Base-by-base conservation (phyloP, 2,797 vertebrate species). In the Malurus leucopterus region DNA sequence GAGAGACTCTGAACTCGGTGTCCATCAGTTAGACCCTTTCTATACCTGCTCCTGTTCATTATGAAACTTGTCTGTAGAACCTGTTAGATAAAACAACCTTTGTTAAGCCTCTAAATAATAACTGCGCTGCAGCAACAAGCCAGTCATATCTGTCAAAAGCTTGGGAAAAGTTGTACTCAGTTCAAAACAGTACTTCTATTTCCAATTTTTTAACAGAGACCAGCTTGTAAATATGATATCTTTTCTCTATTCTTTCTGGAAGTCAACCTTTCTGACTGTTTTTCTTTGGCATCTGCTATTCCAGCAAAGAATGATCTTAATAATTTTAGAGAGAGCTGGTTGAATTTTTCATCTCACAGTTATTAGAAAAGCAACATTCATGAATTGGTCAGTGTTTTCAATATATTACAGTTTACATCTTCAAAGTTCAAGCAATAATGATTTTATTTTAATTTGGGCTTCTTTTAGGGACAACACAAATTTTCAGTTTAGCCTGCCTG, bases 191-290 rank as follows among this genome's bases (percentile, higher is more conserved):
- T 87, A 55, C 47, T 86, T 93, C 57, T 87, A 85, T 87, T 73
- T 92, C 65, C 88, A 93, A 75, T 73, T 88, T 95, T 91, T 78
- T 91, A 93, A 95, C 83, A 84, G 86, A 82, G 58, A 86, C 50
- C 80, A 88, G 92, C 82, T 80, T 91, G 36, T 93, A 94, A 94
- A 93, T 83, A 67, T 29, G 57, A 53, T 93, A 89, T 62, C 23
- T 65, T 74, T 89, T 67, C 91, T 50, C 62, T 77, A 64, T 62
- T 86, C 69, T 91, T 90, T 86, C 88, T 95, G 63, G 57, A 96
- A 96, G 84, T 68, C 51, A 89, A 72, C 58, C 11, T 93, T 94
- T 95, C 68, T 92, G 90, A 86, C 43, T 75, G 67, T 50, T 93
- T 92, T 79, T 72, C 89, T 93, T 94, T 67, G 47, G 84, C 88